A percentile compares a stretch with the other conserved stretches of the same genome.
phyloP scores from a whole-genome alignment of 1,140 invertebrate species.

The Holcopasites calliopsidis region DNA sequence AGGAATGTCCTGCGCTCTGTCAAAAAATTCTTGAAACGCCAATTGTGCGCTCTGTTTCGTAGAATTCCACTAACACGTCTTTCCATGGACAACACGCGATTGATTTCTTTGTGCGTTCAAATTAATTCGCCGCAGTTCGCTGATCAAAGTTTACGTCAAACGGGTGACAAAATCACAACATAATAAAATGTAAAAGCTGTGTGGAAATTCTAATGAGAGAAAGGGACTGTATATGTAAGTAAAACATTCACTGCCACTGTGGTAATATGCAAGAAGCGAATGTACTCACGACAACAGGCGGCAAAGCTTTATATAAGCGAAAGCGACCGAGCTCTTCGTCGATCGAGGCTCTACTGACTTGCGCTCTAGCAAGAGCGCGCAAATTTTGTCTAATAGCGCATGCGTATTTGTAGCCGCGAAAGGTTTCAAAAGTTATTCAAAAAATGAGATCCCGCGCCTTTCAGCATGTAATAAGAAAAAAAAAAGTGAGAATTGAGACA shows the following conservation, averaged over 20 bases:
- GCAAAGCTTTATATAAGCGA: constrained; percentile 61
- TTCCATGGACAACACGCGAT: constrained; percentile 61
- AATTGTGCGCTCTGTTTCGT: constrained; percentile 68
- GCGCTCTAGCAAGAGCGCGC: neutral
- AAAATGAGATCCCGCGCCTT: neutral
- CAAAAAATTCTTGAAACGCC: constrained; percentile 5
- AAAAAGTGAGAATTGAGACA: neutral
- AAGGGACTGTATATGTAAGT: neutral
- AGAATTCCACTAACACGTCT: constrained; percentile 63
- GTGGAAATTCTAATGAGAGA: neutral
- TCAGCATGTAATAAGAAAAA: neutral
- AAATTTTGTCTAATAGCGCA: constrained; percentile 26
- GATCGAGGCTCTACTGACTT: neutral
- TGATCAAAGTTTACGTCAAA: neutral
- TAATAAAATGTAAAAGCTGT: neutral
- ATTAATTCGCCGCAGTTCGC: constrained; percentile 4
- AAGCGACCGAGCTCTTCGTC: neutral
- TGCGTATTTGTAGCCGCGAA: neutral
- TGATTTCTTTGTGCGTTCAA: constrained; percentile 8
- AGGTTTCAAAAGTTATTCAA: neutral
- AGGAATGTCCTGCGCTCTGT: neutral
- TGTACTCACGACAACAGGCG: constrained; percentile 55
- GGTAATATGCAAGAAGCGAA: constrained; percentile 56
- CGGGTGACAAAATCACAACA: neutral
- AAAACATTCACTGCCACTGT: neutral